A percentile compares a stretch with the other conserved stretches of the same genome.
Evolutionary conservation across 2,797 vertebrate genomes (phyloP).

Genomic region (Lycodopsis pacificus): DNA sequence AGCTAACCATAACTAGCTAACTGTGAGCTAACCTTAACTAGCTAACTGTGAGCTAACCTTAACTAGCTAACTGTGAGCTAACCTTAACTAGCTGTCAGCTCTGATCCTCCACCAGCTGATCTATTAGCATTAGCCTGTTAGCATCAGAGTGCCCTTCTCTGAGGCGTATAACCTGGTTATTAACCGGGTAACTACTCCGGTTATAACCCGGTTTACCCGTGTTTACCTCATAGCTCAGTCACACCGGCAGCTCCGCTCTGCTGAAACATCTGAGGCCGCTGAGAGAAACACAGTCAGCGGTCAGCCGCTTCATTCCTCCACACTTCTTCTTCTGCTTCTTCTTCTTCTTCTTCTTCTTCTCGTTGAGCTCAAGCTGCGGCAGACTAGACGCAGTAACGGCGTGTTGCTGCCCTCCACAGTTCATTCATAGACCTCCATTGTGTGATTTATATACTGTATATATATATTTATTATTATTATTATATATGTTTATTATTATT

Average conservation of each 20-base stretch:
- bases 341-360: neutral
- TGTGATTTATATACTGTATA: too few species aligned
- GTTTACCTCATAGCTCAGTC: slow-evolving; percentile 69
- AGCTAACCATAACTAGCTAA: too few species aligned
- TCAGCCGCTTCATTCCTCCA: slow-evolving; percentile 68
- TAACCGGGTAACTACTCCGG: neutral
- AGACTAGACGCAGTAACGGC: neutral
- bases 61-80: neutral
- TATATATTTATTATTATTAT: too few species aligned
- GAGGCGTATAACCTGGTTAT: neutral
- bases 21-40: too few species aligned
- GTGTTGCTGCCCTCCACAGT: neutral
- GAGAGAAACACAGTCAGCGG: slow-evolving; percentile 37
- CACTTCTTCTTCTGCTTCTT: slow-evolving; percentile 15
- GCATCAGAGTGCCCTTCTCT: slow-evolving; percentile 26
- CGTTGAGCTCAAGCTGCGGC: neutral
- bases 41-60: too few species aligned
- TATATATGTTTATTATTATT: too few species aligned
- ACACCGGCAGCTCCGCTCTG: slow-evolving; percentile 35
- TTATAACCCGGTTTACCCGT: too few species aligned
- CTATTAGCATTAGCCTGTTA: slow-evolving; percentile 39
- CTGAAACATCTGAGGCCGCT: slow-evolving; percentile 36
- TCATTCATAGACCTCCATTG: too few species aligned
- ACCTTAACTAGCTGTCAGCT: neutral
- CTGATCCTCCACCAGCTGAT: slow-evolving; percentile 4